Evolutionary conservation across 1,140 invertebrate species (phyloP).

Genomic region (Tetranychus urticae): DNA sequence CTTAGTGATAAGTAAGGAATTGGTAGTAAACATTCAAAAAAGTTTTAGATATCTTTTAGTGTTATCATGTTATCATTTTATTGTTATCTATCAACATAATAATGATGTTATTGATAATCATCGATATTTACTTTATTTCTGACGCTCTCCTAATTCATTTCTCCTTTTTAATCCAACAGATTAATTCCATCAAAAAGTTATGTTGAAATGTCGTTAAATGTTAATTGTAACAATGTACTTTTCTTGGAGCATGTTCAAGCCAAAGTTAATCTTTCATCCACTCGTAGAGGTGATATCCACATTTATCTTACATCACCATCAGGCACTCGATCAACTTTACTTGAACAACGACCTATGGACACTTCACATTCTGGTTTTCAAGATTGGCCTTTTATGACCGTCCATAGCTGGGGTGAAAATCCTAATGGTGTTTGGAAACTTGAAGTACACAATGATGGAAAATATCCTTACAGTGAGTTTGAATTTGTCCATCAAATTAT

Average conservation of each 20-base stretch:
- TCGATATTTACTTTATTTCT: too few relatives aligned
- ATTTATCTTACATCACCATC: conserved; percentile 69
- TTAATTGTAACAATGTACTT: conserved; percentile 23
- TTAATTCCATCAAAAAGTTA: conserved; percentile 46
- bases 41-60: too few relatives aligned
- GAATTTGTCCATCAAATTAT: background rate
- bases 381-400: conserved; percentile 30
- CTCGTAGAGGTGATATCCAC: conserved; percentile 63
- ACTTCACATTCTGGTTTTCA: conserved; percentile 58
- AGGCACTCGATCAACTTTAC: conserved; percentile 52
- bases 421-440: conserved; percentile 74
- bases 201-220: conserved; percentile 22
- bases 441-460: conserved; percentile 76
- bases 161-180: conserved; percentile 15
- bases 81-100: background rate
- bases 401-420: conserved; percentile 87
- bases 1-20: conserved; percentile 40
- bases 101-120: background rate
- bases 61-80: too few relatives aligned
- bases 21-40: too few relatives aligned
- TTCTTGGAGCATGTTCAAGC: conserved; percentile 62
- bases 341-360: conserved; percentile 64
- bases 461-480: conserved; percentile 28
- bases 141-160: too few relatives aligned
- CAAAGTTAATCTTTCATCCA: conserved; percentile 48